A percentile compares a stretch with the other conserved stretches of the same genome.
phyloP scores from a whole-genome alignment of 2,113 vertebrate genomes.

The Leptobrachium ailaonicum region DNA sequence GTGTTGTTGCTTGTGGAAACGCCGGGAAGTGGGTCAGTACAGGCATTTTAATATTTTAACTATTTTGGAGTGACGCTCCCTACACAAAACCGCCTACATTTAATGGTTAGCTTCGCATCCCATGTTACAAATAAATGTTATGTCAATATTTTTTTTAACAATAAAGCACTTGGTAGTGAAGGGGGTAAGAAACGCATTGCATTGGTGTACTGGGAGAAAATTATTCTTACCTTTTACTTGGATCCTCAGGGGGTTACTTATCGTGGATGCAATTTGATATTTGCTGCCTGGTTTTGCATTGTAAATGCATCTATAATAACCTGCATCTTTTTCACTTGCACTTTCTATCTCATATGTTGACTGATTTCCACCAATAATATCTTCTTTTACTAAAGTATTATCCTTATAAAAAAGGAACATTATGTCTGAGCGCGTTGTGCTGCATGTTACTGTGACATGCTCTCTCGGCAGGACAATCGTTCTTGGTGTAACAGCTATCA shows the following conservation, averaged over 20 bases:
- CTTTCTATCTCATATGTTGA: conserved; percentile 5
- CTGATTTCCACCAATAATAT: background rate
- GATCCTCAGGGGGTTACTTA: conserved; percentile 2
- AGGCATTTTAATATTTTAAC: too few relatives aligned
- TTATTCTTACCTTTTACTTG: conserved; percentile 22
- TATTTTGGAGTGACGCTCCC: too few relatives aligned
- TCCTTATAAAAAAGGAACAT: conserved; percentile 7
- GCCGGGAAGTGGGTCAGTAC: too few relatives aligned
- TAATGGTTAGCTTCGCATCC: too few relatives aligned
- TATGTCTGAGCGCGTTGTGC: background rate
- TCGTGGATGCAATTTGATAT: background rate
- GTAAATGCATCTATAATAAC: conserved; percentile 16
- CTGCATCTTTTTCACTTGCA: background rate
- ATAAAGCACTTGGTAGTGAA: too few relatives aligned
- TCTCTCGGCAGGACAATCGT: conserved; percentile 21
- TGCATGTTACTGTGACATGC: conserved; percentile 19
- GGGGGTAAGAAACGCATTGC: background rate
- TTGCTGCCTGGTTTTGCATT: background rate
- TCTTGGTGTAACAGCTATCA: background rate
- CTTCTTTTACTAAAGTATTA: background rate
- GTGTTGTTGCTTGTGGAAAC: too few relatives aligned
- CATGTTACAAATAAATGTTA: too few relatives aligned
- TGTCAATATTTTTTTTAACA: too few relatives aligned
- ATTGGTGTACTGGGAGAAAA: background rate
- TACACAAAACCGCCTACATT: too few relatives aligned